Conservation (phyloP, 2,888 invertebrate species). For the Agriopis marginaria region DNA sequence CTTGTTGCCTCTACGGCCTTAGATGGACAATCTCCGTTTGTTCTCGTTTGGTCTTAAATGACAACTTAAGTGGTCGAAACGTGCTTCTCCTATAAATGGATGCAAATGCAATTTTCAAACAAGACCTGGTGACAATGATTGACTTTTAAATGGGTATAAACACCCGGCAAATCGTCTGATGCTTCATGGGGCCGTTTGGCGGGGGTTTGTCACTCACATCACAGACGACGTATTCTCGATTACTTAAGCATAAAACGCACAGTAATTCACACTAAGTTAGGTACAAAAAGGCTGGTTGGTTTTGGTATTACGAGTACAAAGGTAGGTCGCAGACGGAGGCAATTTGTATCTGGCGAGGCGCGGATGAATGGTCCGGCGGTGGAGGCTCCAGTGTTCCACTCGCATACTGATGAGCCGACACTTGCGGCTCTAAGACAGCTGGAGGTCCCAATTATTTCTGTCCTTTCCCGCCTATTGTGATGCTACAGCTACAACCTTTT, state of each 20-base stretch:
- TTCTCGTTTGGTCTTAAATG: conserved; percentile 63
- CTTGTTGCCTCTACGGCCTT: conserved; percentile 43
- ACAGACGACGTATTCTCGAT: conserved; percentile 57
- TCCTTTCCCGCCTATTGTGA: conserved; percentile 59
- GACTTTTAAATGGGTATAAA: conserved; percentile 77
- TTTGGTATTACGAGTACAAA: conserved; percentile 61
- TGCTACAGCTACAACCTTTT: conserved; percentile 51
- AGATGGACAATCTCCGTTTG: conserved; percentile 58
- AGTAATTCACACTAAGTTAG: conserved; percentile 34
- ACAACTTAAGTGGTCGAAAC: conserved; percentile 68
- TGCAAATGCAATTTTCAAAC: conserved; percentile 70
- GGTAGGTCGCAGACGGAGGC: conserved; percentile 61
- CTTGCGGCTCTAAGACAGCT: conserved; percentile 53
- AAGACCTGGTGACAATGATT: conserved; percentile 73
- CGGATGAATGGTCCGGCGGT: conserved; percentile 65
- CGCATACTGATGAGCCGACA: conserved; percentile 72
- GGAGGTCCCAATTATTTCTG: conserved; percentile 65
- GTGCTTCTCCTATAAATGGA: conserved; percentile 69
- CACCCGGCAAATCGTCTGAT: conserved; percentile 51
- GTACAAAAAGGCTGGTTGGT: conserved; percentile 58
- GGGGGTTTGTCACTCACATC: conserved; percentile 49
- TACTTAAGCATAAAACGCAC: conserved; percentile 62
- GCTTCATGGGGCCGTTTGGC: conserved; percentile 49
- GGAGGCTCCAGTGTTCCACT: conserved; percentile 52
- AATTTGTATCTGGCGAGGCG: conserved; percentile 76